Conservation (phyloP, 2,797 vertebrate species). For the Fistularia tabacaria region DNA sequence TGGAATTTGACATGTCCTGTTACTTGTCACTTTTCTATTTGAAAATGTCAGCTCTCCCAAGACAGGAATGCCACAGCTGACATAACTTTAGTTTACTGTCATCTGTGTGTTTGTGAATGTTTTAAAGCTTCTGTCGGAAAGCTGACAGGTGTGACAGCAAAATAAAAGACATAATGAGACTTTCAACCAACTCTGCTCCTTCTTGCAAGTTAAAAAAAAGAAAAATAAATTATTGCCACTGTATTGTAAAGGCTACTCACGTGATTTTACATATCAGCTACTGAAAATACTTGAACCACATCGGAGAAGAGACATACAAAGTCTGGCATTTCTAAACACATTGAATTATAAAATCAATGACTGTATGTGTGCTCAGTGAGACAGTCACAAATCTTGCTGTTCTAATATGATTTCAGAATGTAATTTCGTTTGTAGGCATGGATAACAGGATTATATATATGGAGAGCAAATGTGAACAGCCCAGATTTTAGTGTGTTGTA, state of each 20-base stretch:
- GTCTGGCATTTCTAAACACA: conserved; percentile 16
- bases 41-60: conserved; percentile 24
- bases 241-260: conserved; percentile 5
- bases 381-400: conserved; percentile 5
- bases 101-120: conserved; percentile 1
- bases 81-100: conserved; percentile 2
- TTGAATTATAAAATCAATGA: conserved; percentile 31
- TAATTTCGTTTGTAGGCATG: conserved; percentile 37
- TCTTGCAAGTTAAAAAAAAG: not conserved
- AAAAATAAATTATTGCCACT: not conserved
- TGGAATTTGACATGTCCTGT: conserved; percentile 9
- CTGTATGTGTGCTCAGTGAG: conserved; percentile 4
- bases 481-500: conserved; percentile 5
- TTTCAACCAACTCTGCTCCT: no score
- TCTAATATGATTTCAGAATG: conserved; percentile 24
- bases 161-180: not conserved
- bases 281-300: conserved; percentile 1
- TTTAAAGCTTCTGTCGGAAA: not conserved
- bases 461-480: conserved; percentile 23
- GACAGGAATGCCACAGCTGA: not conserved
- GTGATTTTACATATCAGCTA: conserved; percentile 3
- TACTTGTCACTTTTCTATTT: not conserved
- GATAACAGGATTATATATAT: conserved; percentile 35
- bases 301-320: not conserved
- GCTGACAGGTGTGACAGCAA: not conserved